Evolutionary conservation across 2,797 vertebrate species (phyloP).

Genomic region (Spatula clypeata): DNA sequence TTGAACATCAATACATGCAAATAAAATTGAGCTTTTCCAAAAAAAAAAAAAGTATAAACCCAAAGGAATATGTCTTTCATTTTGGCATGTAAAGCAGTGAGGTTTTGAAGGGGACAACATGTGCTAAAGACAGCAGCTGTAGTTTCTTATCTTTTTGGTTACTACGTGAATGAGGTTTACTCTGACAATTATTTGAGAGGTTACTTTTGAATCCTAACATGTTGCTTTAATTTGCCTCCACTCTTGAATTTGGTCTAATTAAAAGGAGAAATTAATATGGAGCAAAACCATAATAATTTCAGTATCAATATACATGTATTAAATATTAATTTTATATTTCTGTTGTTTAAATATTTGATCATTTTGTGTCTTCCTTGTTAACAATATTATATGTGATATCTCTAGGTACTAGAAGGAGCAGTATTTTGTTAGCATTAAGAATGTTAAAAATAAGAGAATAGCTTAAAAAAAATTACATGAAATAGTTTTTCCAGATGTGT

Average conservation of each 20-base stretch:
- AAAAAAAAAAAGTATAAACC: neutral
- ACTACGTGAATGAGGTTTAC: neutral
- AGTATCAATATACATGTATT: neutral
- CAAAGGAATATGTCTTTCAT: neutral
- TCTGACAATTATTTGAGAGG: neutral
- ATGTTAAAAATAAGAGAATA: neutral
- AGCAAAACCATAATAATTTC: neutral
- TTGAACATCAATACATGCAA: too few species aligned
- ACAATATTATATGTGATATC: accelerated
- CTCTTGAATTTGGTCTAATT: neutral
- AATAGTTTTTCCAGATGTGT: neutral
- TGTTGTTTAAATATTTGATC: neutral
- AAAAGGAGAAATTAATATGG: neutral
- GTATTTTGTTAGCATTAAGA: neutral
- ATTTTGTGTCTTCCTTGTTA: neutral
- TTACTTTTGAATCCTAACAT: neutral
- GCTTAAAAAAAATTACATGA: neutral
- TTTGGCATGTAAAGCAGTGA: neutral
- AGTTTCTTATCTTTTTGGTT: neutral
- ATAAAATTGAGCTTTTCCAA: too few species aligned
- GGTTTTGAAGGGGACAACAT: neutral
- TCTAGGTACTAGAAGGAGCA: neutral
- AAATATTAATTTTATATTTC: neutral
- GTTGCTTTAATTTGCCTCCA: neutral
- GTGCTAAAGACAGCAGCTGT: neutral